Evolutionary conservation across 35 echinoderm and acorn worm species (phyloP).

Genomic region (Nesometra sesokonis): DNA sequence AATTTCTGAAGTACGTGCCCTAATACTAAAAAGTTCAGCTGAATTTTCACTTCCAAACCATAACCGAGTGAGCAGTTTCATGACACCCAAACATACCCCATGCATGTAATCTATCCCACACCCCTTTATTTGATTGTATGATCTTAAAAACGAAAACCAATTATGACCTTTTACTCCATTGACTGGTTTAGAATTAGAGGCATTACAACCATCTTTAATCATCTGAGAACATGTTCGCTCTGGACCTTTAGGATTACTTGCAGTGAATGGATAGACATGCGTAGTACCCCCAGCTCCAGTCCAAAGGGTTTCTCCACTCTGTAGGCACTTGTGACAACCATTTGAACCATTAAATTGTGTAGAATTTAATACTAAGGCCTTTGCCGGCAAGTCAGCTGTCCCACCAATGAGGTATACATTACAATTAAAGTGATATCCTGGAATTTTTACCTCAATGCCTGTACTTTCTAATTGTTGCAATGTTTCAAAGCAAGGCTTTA

Average conservation of each 20-base stretch:
- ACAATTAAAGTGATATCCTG: not conserved
- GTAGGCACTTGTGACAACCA: slow-evolving; percentile 10
- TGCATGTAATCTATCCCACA: slow-evolving; percentile 32
- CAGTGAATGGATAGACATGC: not conserved
- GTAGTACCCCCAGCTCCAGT: slow-evolving; percentile 1
- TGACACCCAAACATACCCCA: not conserved
- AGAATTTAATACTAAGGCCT: slow-evolving; percentile 7
- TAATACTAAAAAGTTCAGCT: not conserved
- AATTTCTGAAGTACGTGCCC: not conserved
- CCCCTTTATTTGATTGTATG: slow-evolving; percentile 2
- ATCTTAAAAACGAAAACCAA: not conserved
- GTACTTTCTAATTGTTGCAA: not conserved
- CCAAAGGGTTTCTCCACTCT: not conserved
- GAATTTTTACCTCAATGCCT: slow-evolving; percentile 2
- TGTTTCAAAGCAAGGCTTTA: slow-evolving; percentile 17
- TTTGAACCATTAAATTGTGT: slow-evolving; percentile 8
- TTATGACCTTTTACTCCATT: slow-evolving; percentile 17
- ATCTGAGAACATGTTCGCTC: not conserved
- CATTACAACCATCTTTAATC: not conserved
- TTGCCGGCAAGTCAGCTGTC: slow-evolving; percentile 19
- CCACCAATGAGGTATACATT: not conserved
- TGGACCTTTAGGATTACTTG: slow-evolving; percentile 1
- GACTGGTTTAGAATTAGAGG: not conserved
- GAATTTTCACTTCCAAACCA: slow-evolving; percentile 11
- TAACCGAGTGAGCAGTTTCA: not conserved